Evolutionary conservation across 2,888 invertebrate genomes (phyloP).

Genomic region (Drosophila imparisetae): DNA sequence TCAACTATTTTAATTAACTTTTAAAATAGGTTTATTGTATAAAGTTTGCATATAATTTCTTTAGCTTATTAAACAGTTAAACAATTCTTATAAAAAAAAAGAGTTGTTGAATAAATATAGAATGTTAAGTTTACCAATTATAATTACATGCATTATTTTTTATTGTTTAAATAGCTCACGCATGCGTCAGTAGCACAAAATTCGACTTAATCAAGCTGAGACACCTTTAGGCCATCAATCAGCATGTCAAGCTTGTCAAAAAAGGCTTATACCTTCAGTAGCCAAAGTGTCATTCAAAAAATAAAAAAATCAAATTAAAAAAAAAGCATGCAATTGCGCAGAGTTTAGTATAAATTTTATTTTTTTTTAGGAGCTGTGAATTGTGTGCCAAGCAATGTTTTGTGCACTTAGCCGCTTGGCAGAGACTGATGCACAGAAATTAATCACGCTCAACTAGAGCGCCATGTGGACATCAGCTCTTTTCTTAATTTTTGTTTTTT

Average conservation of each 20-base stretch:
- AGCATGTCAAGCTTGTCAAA: not conserved
- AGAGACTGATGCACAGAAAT: constrained; percentile 70
- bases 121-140: not conserved
- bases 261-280: not conserved
- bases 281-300: constrained; percentile 8
- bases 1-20: not conserved
- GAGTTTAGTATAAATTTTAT: constrained; percentile 34
- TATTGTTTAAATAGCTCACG: not conserved
- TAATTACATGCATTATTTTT: not conserved
- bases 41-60: too few relatives aligned
- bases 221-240: not conserved
- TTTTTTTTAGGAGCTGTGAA: constrained; percentile 32
- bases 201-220: not conserved
- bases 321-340: constrained; percentile 52
- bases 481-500: constrained; percentile 12
- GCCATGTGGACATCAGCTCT: constrained; percentile 43
- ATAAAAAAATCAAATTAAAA: constrained; percentile 3
- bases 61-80: too few relatives aligned
- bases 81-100: not conserved
- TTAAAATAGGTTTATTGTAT: not conserved
- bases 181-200: not conserved
- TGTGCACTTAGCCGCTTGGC: constrained; percentile 57
- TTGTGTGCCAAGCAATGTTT: constrained; percentile 64
- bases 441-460: constrained; percentile 78
- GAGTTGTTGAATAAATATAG: not conserved